Percentiles rank a stretch among this genome's conserved stretches.
Conservation (phyloP, 2,113 vertebrate species). For the Fulica atra region DNA sequence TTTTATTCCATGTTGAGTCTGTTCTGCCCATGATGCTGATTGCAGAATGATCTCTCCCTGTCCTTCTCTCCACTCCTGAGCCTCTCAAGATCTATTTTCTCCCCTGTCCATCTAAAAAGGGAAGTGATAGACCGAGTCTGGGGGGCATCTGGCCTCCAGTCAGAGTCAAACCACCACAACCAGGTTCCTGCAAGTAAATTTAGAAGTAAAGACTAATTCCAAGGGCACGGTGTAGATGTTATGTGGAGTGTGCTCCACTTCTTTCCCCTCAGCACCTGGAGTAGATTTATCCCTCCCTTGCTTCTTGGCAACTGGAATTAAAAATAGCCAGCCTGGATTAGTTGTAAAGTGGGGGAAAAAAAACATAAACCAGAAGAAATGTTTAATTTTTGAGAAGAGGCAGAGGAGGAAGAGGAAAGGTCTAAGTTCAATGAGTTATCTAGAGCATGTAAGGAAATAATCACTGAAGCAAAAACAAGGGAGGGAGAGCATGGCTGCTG, state of each 20-base stretch:
- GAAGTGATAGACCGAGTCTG: too few relatives aligned
- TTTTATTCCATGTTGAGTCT: too few relatives aligned
- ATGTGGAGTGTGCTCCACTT: neutral
- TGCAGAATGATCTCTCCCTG: too few relatives aligned
- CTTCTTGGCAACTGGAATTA: neutral
- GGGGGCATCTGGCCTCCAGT: too few relatives aligned
- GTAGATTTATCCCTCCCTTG: neutral
- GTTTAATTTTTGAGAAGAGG: neutral
- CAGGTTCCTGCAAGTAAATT: neutral
- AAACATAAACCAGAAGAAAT: neutral
- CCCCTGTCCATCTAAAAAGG: too few relatives aligned
- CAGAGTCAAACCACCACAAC: too few relatives aligned
- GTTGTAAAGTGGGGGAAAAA: neutral
- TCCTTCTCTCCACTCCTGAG: too few relatives aligned
- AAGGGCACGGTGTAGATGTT: neutral
- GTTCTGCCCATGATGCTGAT: too few relatives aligned
- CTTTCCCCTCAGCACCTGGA: neutral
- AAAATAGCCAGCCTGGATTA: neutral
- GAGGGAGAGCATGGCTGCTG: neutral
- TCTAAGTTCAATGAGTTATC: conserved; percentile 44
- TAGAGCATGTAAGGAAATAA: conserved; percentile 69
- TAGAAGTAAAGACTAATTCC: neutral
- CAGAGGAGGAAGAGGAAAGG: conserved; percentile 27
- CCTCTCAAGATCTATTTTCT: too few relatives aligned
- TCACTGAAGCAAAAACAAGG: conserved; percentile 38